Evolutionary conservation across 2,888 invertebrate genomes (phyloP).

Genomic region (Drosophila anomalata): DNA sequence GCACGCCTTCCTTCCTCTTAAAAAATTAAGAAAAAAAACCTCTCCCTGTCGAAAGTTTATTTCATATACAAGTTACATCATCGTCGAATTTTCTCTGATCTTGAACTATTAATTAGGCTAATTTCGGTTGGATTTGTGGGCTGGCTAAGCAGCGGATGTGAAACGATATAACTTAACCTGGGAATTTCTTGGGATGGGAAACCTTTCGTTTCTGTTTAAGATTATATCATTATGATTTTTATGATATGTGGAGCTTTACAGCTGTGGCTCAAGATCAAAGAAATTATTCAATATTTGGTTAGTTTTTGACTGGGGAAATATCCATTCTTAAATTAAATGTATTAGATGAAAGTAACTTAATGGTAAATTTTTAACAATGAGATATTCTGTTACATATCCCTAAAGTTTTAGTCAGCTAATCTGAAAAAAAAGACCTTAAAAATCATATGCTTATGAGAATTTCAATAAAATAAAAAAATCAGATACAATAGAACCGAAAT

Average conservation of each 20-base stretch:
- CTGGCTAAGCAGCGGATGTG: constrained; percentile 55
- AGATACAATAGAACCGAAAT: constrained; percentile 23
- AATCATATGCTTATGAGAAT: constrained; percentile 8
- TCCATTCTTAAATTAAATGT: too few relatives aligned
- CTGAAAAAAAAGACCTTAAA: not conserved
- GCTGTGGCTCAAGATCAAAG: not conserved
- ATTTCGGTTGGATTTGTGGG: constrained; percentile 51
- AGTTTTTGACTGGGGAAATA: too few relatives aligned
- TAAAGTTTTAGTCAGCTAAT: not conserved
- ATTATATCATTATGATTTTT: constrained; percentile 1
- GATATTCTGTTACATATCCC: not conserved
- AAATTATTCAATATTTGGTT: not conserved
- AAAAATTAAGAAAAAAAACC: constrained; percentile 9
- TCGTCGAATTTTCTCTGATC: constrained; percentile 22
- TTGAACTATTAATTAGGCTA: constrained; percentile 63
- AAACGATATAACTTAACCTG: constrained; percentile 9
- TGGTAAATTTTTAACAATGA: not conserved
- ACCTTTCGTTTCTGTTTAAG: not conserved
- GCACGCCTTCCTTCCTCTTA: constrained; percentile 61
- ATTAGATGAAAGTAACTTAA: not conserved
- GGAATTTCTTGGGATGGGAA: constrained; percentile 25
- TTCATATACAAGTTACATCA: constrained; percentile 44
- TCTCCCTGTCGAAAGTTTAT: constrained; percentile 13
- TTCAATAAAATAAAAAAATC: constrained; percentile 6
- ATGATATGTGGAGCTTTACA: not conserved